A percentile compares a stretch with the other conserved stretches of the same genome.
These are phyloP conservation scores for Melitaea cinxia DNA, from an alignment of 1,140 invertebrate species.

Conservation along the genomic window DNA sequence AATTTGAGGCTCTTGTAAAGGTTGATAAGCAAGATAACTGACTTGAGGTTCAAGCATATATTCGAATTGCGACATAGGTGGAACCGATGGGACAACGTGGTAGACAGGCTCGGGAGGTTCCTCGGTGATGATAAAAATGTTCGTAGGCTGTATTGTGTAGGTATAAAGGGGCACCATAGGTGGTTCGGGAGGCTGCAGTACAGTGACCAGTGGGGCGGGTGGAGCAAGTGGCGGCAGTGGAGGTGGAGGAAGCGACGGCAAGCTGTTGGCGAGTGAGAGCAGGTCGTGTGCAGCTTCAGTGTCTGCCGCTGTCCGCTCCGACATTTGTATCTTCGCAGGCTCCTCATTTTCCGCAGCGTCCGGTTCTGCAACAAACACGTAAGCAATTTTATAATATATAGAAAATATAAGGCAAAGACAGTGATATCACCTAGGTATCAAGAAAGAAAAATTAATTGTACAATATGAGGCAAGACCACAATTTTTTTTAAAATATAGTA, in stretches of 20 bases:
- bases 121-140: conserved; percentile 70
- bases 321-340: conserved; percentile 36
- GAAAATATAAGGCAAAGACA: too few species aligned
- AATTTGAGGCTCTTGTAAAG: conserved; percentile 24
- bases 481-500: too few species aligned
- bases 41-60: conserved; percentile 51
- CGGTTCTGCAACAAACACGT: conserved; percentile 9
- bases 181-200: conserved; percentile 35
- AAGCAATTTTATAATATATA: background rate
- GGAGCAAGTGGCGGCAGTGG: conserved; percentile 42
- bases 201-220: background rate
- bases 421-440: too few species aligned
- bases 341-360: conserved; percentile 46
- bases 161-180: conserved; percentile 58
- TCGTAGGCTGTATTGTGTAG: conserved; percentile 63
- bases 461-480: too few species aligned
- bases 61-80: conserved; percentile 46
- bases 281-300: conserved; percentile 93
- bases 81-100: conserved; percentile 33
- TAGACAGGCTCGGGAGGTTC: conserved; percentile 55
- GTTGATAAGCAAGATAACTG: conserved; percentile 53
- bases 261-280: conserved; percentile 89
- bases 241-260: conserved; percentile 72
- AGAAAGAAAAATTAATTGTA: too few species aligned
- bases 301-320: conserved; percentile 85